Conservation (phyloP, 2,888 invertebrate species). For the Melanargia galathea region DNA sequence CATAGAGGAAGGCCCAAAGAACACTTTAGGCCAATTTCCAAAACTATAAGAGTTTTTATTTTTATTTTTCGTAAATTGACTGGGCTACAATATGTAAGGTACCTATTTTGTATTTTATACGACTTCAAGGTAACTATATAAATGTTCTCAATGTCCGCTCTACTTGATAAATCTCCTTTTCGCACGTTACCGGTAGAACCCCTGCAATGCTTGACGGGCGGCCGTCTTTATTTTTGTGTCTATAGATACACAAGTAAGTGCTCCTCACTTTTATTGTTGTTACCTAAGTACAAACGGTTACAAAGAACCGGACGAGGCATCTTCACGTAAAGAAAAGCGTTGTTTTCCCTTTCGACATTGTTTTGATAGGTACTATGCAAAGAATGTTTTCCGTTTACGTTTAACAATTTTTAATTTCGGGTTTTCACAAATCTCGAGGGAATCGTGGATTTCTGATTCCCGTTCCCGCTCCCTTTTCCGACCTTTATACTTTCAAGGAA, state of each 20-base stretch:
- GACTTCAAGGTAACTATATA: neutral
- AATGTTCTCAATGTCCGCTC: neutral
- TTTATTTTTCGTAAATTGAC: too few relatives aligned
- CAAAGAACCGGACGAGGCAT: constrained; percentile 20
- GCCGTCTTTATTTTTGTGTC: constrained; percentile 20
- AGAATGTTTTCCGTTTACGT: neutral
- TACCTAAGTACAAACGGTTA: neutral
- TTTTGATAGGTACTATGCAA: neutral
- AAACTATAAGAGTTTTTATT: too few relatives aligned
- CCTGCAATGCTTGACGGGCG: constrained; percentile 21
- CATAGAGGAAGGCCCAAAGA: too few relatives aligned
- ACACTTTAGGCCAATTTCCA: too few relatives aligned
- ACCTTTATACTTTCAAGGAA: too few relatives aligned
- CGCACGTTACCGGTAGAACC: constrained; percentile 8
- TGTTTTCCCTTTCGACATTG: constrained; percentile 7
- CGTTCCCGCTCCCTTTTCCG: too few relatives aligned
- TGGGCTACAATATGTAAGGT: too few relatives aligned
- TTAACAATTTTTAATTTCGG: too few relatives aligned
- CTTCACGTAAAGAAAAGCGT: constrained; percentile 4
- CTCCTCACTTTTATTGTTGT: neutral
- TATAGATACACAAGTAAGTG: neutral
- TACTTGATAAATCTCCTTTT: neutral
- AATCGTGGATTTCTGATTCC: too few relatives aligned
- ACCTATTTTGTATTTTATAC: too few relatives aligned
- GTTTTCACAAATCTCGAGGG: too few relatives aligned